Percentiles rank a stretch among this genome's conserved stretches.
These are phyloP conservation scores for Malthinus seriepunctatus DNA, from an alignment of 2,888 invertebrate genomes.

Conservation along the genomic window DNA sequence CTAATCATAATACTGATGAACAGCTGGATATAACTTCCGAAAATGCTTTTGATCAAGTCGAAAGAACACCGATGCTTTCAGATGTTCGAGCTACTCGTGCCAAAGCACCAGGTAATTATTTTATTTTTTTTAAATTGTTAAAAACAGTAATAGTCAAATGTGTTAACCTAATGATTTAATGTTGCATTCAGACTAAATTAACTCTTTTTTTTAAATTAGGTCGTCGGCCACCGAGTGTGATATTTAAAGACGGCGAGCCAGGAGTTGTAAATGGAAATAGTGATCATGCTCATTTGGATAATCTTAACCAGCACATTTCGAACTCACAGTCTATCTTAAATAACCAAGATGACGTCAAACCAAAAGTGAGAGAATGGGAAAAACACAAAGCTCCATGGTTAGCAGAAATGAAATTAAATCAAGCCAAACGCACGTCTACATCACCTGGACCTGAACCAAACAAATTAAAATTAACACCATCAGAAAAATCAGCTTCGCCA, in stretches of 20 bases:
- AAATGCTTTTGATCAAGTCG: slow-evolving; percentile 68
- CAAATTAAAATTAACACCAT: slow-evolving; percentile 41
- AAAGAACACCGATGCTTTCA: slow-evolving; percentile 65
- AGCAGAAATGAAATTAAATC: slow-evolving; percentile 78
- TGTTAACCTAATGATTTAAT: no score
- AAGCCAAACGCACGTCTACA: slow-evolving; percentile 66
- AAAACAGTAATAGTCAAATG: no score
- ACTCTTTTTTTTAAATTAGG: slow-evolving; percentile 37
- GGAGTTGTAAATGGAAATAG: slow-evolving; percentile 44
- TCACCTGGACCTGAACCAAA: slow-evolving; percentile 48
- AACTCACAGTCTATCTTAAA: slow-evolving; percentile 8
- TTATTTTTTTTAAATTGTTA: no score
- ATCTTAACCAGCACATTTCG: slow-evolving; percentile 12
- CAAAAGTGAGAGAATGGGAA: slow-evolving; percentile 71
- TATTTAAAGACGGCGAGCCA: slow-evolving; percentile 45
- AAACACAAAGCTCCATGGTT: slow-evolving; percentile 80
- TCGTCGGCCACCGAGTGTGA: slow-evolving; percentile 65
- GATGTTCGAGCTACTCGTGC: slow-evolving; percentile 70
- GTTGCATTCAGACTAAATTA: no score
- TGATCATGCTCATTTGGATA: slow-evolving; percentile 35
- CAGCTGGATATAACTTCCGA: slow-evolving; percentile 39
- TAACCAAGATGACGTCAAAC: slow-evolving; percentile 57
- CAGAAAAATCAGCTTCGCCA: slow-evolving; percentile 27
- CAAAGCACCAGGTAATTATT: slow-evolving; percentile 60
- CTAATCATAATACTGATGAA: slow-evolving; percentile 38